phyloP scores from a whole-genome alignment of 2,797 vertebrate genomes.

The Liparis tanakae region DNA sequence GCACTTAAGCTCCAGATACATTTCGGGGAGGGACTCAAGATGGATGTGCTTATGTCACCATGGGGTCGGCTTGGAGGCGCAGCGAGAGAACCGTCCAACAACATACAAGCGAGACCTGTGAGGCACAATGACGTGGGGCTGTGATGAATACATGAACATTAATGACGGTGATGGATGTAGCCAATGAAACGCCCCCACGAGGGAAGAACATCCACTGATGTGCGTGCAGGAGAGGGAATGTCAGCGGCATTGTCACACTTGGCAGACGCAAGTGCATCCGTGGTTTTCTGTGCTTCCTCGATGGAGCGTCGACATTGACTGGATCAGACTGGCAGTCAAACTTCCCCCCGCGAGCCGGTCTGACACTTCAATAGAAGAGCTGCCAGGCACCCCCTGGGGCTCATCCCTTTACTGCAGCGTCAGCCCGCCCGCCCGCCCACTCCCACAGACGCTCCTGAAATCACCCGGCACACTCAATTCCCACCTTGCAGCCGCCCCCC shows the following conservation, averaged over 20 bases:
- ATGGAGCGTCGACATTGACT: slow-evolving; percentile 53
- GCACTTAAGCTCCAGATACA: neutral
- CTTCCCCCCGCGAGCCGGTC: slow-evolving; percentile 19
- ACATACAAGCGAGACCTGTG: neutral
- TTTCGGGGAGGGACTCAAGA: neutral
- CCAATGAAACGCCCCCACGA: neutral
- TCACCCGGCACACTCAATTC: slow-evolving; percentile 59
- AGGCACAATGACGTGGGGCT: neutral
- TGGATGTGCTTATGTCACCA: neutral
- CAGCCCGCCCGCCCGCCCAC: slow-evolving; percentile 52
- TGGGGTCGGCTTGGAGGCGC: neutral
- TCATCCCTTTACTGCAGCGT: slow-evolving; percentile 73
- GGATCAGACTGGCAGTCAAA: slow-evolving; percentile 68
- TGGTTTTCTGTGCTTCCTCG: slow-evolving; percentile 55
- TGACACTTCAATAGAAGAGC: slow-evolving; percentile 73
- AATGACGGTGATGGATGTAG: neutral
- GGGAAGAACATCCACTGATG: neutral
- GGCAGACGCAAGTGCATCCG: slow-evolving; percentile 53
- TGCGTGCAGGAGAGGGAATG: slow-evolving; percentile 15
- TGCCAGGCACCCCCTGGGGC: slow-evolving; percentile 58
- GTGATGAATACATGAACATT: neutral
- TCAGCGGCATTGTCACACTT: slow-evolving; percentile 53
- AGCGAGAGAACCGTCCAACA: neutral
- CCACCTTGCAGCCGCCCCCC: slow-evolving; percentile 41
- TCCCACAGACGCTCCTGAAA: slow-evolving; percentile 57